Evolutionary conservation across 2,797 vertebrate genomes (phyloP), one percentile per base, ranked within the genome.

Genomic region (Tamandua tetradactyla): DNA sequence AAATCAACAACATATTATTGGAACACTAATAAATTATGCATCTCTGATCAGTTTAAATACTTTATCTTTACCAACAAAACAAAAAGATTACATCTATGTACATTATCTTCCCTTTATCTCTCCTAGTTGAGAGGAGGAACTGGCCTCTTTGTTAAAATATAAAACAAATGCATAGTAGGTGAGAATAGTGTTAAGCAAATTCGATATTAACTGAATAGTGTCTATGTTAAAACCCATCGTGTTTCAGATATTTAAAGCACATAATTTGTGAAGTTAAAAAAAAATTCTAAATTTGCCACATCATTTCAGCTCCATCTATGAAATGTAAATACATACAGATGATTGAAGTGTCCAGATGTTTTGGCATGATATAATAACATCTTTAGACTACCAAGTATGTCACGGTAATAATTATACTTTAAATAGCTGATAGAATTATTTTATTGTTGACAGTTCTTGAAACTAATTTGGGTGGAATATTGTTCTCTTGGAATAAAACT

Each of bases 381-480:
- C 75, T 42, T 93, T 89, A 93, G 89, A 87, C 74, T 93, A 92
- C 71, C 32, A 93, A 87, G n/a, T 84, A 80, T 13, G 87, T 96
- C 80, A 87, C 47, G 94, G 18, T 88, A 92, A 94, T 91, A 95
- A 95, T 23, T 95, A 57, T 84, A 71, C 91, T 96, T 94, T 93
- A 96, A 96, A 96, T 89, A 95, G 86, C 76, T 95, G 35, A 89
- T 89, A 82, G 47, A 92, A 92, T 94, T 89, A 89, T 81, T 96
- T 95, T 95, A 91, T 76, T 91, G 57, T 96, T 95, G 91, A 94
- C 40, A 95, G 84, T 20, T 68, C 37, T 92, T 88, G 62, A 95
- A 93, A 68, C 55, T 91, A 96, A 91, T 93, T 97, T 96, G 80
- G 55, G 79, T 91, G 2, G 68, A 91, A 91, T 81, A 95, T 81